phyloP scores from a whole-genome alignment of 2,888 invertebrate species.

The Cataglyphis cursor region DNA sequence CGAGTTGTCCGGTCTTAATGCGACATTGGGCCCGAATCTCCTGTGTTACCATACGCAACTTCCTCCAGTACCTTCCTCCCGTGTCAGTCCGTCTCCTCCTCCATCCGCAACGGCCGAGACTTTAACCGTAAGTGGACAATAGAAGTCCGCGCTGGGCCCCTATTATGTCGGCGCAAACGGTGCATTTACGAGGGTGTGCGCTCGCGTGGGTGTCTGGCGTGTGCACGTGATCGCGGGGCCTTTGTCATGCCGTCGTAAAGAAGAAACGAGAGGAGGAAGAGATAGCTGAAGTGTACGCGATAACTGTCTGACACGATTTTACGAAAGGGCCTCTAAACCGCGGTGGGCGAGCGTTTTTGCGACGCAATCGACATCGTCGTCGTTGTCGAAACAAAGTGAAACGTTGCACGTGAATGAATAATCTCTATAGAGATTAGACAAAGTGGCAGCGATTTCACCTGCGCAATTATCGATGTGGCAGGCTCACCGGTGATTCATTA shows the following conservation, averaged over 20 bases:
- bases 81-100: not conserved
- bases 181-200: constrained; percentile 64
- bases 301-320: constrained; percentile 77
- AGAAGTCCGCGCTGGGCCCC: constrained; percentile 67
- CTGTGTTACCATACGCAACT: constrained; percentile 19
- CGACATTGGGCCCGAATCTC: constrained; percentile 30
- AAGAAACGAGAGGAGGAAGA: constrained; percentile 52
- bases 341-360: constrained; percentile 64
- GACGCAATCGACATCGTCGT: constrained; percentile 14
- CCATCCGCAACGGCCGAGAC: constrained; percentile 40
- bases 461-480: constrained; percentile 43
- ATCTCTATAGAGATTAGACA: not conserved
- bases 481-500: constrained; percentile 67
- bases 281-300: constrained; percentile 55
- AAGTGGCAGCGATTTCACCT: constrained; percentile 66
- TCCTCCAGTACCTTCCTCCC: not conserved
- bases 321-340: constrained; percentile 68
- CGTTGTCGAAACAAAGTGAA: constrained; percentile 16
- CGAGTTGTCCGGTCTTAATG: not conserved
- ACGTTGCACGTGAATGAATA: constrained; percentile 3
- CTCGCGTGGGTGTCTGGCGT: constrained; percentile 55
- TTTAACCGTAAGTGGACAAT: constrained; percentile 77
- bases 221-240: constrained; percentile 47
- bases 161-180: constrained; percentile 65
- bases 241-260: constrained; percentile 62